Conservation (phyloP, 2,888 invertebrate species). For the Drosophila kanekoi region DNA sequence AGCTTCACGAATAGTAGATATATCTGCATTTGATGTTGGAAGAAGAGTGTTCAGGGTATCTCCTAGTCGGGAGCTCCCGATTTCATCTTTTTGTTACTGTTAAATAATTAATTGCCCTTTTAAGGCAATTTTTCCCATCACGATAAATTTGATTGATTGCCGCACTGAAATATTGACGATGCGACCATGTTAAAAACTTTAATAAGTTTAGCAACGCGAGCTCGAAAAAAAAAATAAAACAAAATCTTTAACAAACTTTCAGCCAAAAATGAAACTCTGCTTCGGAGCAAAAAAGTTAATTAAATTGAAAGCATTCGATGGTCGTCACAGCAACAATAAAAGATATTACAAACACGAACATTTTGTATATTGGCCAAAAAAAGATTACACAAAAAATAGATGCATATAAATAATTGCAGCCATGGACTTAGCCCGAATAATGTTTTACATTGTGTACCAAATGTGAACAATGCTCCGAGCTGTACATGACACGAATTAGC, state of each 20-base stretch:
- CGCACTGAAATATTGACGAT: slow-evolving; percentile 10
- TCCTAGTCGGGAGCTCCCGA: too few species aligned
- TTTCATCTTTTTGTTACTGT: neutral
- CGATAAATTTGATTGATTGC: slow-evolving; percentile 43
- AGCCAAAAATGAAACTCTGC: slow-evolving; percentile 39
- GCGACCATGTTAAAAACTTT: slow-evolving; percentile 34
- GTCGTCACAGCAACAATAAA: slow-evolving; percentile 26
- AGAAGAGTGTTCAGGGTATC: too few species aligned
- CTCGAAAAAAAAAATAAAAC: neutral
- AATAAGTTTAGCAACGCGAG: slow-evolving; percentile 44
- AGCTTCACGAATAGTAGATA: too few species aligned
- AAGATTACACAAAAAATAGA: slow-evolving; percentile 7
- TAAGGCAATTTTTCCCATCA: neutral
- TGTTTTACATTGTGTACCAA: neutral
- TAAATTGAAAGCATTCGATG: slow-evolving; percentile 73
- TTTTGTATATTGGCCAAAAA: slow-evolving; percentile 24
- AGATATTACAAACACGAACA: slow-evolving; percentile 27
- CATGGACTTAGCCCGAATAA: neutral
- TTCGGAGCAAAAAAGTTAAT: slow-evolving; percentile 61
- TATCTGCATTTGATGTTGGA: too few species aligned
- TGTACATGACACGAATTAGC: slow-evolving; percentile 33
- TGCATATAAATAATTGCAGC: slow-evolving; percentile 17
- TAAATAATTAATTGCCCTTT: slow-evolving; percentile 8
- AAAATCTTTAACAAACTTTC: slow-evolving; percentile 37
- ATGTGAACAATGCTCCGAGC: slow-evolving; percentile 13